These are phyloP conservation scores for Cariama cristata DNA, from an alignment of 2,113 vertebrate genomes.

Conservation along the genomic window DNA sequence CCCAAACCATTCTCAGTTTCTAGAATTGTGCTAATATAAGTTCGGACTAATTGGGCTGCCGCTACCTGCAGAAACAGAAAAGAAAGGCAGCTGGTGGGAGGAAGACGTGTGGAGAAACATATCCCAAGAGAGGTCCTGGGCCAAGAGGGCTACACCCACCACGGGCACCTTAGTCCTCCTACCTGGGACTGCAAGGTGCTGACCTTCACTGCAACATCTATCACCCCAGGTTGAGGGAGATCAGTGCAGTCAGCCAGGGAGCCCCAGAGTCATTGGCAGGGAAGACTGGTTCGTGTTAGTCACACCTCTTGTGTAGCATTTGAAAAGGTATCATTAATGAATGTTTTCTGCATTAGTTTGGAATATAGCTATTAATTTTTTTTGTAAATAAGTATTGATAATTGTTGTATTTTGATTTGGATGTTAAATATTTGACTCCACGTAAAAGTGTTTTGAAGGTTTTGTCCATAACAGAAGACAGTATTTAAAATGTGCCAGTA, in stretches of 20 bases:
- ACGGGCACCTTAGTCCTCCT: background rate
- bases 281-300: background rate
- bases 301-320: background rate
- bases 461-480: background rate
- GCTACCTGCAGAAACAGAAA: background rate
- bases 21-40: background rate
- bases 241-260: fast-evolving
- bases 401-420: background rate
- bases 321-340: background rate
- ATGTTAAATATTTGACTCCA: background rate
- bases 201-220: background rate
- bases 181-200: background rate
- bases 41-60: background rate
- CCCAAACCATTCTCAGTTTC: background rate
- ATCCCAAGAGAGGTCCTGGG: background rate
- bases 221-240: background rate
- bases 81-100: background rate
- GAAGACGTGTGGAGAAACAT: background rate
- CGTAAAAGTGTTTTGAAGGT: fast-evolving
- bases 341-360: background rate
- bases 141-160: background rate
- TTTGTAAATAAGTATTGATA: background rate
- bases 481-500: background rate
- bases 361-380: background rate
- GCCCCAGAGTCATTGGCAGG: fast-evolving